phyloP scores from a whole-genome alignment of 1,140 invertebrate genomes.

The Eurosta solidaginis region DNA sequence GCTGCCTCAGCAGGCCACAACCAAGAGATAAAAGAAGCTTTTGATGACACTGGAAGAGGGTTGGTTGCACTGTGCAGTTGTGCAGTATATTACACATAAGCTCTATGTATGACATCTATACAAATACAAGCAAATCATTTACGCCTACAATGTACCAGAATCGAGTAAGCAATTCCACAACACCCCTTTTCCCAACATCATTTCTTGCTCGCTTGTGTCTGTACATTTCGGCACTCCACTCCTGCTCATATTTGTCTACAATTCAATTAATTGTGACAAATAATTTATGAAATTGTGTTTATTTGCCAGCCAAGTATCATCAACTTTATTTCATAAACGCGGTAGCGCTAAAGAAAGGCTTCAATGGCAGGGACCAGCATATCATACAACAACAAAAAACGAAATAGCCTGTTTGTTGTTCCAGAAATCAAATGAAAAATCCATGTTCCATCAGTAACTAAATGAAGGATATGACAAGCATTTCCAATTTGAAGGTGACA shows the following conservation, averaged over 20 bases:
- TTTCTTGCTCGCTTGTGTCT: not conserved
- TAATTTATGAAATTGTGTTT: conserved; percentile 56
- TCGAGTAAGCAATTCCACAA: too few species aligned
- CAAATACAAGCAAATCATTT: too few species aligned
- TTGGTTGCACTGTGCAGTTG: conserved; percentile 7
- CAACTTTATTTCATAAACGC: not conserved
- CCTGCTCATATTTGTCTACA: conserved; percentile 39
- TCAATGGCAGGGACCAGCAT: too few species aligned
- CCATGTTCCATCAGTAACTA: conserved; percentile 48
- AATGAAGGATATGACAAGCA: conserved; percentile 60
- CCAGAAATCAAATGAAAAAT: conserved; percentile 48
- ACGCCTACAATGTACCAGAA: too few species aligned
- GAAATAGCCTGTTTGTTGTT: not conserved
- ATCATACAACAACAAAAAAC: not conserved
- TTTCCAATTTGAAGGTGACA: conserved; percentile 55
- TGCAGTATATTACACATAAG: too few species aligned
- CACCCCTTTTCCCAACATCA: not conserved
- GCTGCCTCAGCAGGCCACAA: not conserved
- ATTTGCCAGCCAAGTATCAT: not conserved
- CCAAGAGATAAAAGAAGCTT: too few species aligned
- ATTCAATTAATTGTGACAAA: conserved; percentile 60
- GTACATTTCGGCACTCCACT: not conserved
- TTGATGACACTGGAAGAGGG: not conserved
- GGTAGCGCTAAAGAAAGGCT: too few species aligned
- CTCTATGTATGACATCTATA: too few species aligned